Evolutionary conservation across 2,113 vertebrate genomes (phyloP), one percentile per base, ranked within the genome.

Genomic region (Amphiprion percula): DNA sequence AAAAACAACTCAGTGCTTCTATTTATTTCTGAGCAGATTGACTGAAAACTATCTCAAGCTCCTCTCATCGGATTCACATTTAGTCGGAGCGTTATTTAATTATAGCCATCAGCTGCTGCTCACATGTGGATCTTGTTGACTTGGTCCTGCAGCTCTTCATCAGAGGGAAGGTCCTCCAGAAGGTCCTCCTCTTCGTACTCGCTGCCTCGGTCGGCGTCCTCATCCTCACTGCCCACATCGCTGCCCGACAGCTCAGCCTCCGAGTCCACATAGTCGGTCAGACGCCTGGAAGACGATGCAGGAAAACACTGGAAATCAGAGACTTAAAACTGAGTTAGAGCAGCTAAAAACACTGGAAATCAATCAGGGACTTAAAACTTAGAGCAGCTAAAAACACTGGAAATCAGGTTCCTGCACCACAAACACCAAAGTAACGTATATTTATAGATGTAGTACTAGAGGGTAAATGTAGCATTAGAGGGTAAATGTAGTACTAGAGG

Each of bases 101-200:
- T 21, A 21, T 21, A 21, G 30, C 30, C 37, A 46, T 58, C n/a
- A 5, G 10, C 65, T 1, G 21, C 28, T 65, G 89, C 97, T 96
- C 77, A 99, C 98, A 97, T 98, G 90, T 99, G 97, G 80, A 99
- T 96, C 91, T 96, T 99, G 90, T 99, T 97, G 77, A 99, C 91
- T 85, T 99, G 97, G 66, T 94, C 95, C 80, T 96, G 96, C 4
- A 99, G 88, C 84, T 98, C 98, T 2, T 91, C 95, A 4, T 98
- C 97, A 0, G 94, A 96, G 0, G 98, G 98, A 50, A 99, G 97
- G 0, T 96, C 96, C 79, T 99, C 98, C 0, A 98, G 96, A 60
- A 96, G 90, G 4, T 95, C 74, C 0, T 99, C 98, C 41, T 99
- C 97, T 87, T 99, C 98, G 0, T 99, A 99, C 9, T 97, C 96